phyloP scores from a whole-genome alignment of 2,888 invertebrate species.

The Mimas tiliae region DNA sequence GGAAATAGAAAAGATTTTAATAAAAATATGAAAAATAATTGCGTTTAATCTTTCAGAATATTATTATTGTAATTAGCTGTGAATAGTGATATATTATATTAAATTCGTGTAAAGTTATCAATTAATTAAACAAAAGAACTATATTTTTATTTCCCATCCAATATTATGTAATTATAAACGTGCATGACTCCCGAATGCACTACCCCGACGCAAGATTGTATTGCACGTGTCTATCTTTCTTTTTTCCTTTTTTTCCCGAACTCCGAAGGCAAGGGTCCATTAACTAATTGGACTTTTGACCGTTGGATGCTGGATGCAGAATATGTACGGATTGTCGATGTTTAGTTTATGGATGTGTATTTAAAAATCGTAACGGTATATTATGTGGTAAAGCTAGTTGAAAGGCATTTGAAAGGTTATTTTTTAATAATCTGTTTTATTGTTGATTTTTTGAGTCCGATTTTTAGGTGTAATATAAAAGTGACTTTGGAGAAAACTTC shows the following conservation, averaged over 20 bases:
- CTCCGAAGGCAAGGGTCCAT: constrained; percentile 73
- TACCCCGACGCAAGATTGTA: constrained; percentile 77
- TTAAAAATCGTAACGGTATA: constrained; percentile 15
- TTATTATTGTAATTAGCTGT: no score
- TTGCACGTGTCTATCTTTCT: constrained; percentile 71
- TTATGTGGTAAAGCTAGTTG: constrained; percentile 22
- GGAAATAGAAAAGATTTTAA: constrained; percentile 34
- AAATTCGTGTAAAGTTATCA: no score
- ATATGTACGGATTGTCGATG: constrained; percentile 23
- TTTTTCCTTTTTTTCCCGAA: constrained; percentile 59
- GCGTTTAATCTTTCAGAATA: no score
- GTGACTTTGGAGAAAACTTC: not conserved
- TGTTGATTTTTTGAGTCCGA: not conserved
- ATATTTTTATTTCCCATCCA: constrained; percentile 31
- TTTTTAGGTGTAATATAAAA: not conserved
- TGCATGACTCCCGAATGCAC: constrained; percentile 83
- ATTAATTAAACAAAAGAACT: no score
- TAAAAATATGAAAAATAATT: no score
- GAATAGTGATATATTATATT: not conserved
- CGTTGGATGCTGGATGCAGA: constrained; percentile 15
- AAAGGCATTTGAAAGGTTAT: constrained; percentile 6
- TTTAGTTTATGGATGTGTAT: constrained; percentile 25
- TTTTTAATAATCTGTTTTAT: not conserved
- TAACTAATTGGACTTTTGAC: constrained; percentile 62
- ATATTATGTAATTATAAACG: constrained; percentile 54